A percentile compares a stretch with the other conserved stretches of the same genome.
Evolutionary conservation across 2,797 vertebrate genomes (phyloP).

Genomic region (Heteromormyrus szaboi): DNA sequence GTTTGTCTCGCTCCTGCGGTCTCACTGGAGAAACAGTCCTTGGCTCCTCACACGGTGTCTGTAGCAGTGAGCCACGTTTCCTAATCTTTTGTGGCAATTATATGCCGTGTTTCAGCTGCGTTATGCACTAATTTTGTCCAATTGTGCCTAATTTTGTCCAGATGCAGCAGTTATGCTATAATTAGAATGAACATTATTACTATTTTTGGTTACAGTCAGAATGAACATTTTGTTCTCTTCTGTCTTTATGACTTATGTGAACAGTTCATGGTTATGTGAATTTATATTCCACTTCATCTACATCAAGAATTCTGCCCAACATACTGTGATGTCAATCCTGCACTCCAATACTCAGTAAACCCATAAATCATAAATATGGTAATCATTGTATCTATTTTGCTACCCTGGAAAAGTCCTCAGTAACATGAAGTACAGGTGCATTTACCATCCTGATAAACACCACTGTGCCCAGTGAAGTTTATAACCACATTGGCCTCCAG

Average conservation of each 20-base stretch:
- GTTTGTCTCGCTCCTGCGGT: not conserved
- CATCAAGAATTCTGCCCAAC: not conserved
- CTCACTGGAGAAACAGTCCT: not conserved
- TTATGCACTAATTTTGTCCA: not conserved
- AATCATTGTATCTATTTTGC: not conserved
- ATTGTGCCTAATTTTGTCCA: not conserved
- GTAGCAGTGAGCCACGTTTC: not conserved
- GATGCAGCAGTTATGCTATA: not conserved
- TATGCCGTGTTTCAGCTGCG: not conserved
- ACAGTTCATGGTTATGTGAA: not conserved
- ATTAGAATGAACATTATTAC: not conserved
- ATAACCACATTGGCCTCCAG: not conserved
- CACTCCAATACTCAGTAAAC: not conserved
- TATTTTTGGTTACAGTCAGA: not conserved
- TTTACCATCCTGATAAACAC: not conserved
- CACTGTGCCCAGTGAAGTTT: not conserved
- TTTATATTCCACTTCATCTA: not conserved
- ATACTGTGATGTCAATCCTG: not conserved
- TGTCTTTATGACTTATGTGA: not conserved
- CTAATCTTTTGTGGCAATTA: not conserved
- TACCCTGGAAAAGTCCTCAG: not conserved
- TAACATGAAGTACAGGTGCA: not conserved
- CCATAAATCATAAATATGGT: not conserved
- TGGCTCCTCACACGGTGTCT: not conserved
- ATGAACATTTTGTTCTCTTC: not conserved